Conservation (phyloP, 2,113 vertebrate genomes). For the Corythoichthys intestinalis region DNA sequence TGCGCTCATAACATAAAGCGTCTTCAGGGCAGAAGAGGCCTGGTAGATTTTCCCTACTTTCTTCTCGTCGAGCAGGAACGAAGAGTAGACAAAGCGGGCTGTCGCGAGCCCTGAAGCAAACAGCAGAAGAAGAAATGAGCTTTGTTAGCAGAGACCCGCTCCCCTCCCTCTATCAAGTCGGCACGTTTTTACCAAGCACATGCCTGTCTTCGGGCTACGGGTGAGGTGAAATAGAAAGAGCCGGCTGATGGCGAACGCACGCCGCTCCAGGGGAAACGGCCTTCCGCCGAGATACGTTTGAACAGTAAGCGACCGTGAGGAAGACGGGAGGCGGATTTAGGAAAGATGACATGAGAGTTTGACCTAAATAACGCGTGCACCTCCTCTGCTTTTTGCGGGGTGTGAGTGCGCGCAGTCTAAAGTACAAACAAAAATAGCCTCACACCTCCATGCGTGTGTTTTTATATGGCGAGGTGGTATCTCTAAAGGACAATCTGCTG, state of each 20-base stretch:
- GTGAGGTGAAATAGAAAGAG: conserved; percentile 54
- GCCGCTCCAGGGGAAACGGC: conserved; percentile 31
- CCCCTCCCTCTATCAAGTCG: conserved; percentile 25
- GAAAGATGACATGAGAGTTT: conserved; percentile 49
- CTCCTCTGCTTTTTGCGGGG: conserved; percentile 18
- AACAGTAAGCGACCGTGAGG: conserved; percentile 41
- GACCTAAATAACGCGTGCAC: conserved; percentile 56
- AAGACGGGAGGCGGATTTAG: conserved; percentile 28
- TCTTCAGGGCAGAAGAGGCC: conserved; percentile 44
- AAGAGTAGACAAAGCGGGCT: conserved; percentile 39
- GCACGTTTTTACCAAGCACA: conserved; percentile 61
- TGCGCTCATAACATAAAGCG: conserved; percentile 4
- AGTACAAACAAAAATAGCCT: not conserved
- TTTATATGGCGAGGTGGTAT: not conserved
- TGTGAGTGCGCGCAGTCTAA: conserved; percentile 11
- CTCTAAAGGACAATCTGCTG: conserved; percentile 42
- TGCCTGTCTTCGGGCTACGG: conserved; percentile 50
- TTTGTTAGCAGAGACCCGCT: conserved; percentile 48
- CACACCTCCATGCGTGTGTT: not conserved
- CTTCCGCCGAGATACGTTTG: conserved; percentile 23
- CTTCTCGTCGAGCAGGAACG: conserved; percentile 27
- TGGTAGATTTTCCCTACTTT: conserved; percentile 31
- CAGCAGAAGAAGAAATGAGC: conserved; percentile 45
- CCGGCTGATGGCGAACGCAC: conserved; percentile 40
- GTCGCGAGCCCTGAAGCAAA: conserved; percentile 41